Conservation (phyloP, 2,797 vertebrate species). For the Craterocephalus amniculus region DNA sequence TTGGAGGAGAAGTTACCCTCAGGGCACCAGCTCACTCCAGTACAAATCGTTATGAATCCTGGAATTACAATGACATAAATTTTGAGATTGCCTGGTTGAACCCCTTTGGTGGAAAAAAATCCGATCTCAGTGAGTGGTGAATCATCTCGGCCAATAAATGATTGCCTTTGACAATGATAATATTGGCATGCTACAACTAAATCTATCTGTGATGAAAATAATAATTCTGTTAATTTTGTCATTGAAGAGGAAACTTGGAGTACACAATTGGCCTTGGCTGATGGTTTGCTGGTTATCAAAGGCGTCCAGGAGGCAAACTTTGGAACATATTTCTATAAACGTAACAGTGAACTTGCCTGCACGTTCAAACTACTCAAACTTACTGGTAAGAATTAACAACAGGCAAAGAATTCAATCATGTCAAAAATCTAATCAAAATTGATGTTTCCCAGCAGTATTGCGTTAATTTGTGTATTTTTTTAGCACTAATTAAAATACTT, state of each 20-base stretch:
- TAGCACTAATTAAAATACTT: not conserved
- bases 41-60: constrained; percentile 42
- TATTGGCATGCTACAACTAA: not conserved
- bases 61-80: rapidly evolving
- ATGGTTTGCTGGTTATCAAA: constrained; percentile 38
- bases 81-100: rapidly evolving
- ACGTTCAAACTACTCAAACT: constrained; percentile 45
- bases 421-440: not conserved
- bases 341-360: too few species aligned
- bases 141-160: not conserved
- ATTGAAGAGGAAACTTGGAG: constrained; percentile 24
- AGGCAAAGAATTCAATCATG: not conserved
- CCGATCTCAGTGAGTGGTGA: rapidly evolving
- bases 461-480: not conserved
- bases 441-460: constrained; percentile 3
- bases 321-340: constrained; percentile 25
- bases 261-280: rapidly evolving
- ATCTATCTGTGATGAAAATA: not conserved
- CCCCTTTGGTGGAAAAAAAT: rapidly evolving
- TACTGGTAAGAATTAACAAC: constrained; percentile 55
- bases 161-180: not conserved
- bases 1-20: constrained; percentile 29
- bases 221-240: not conserved
- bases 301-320: constrained; percentile 44
- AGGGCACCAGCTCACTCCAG: rapidly evolving